Base-by-base conservation (phyloP, 37 sponge, comb jelly and placozoan species). In the Cladorhizidae sp. region DNA sequence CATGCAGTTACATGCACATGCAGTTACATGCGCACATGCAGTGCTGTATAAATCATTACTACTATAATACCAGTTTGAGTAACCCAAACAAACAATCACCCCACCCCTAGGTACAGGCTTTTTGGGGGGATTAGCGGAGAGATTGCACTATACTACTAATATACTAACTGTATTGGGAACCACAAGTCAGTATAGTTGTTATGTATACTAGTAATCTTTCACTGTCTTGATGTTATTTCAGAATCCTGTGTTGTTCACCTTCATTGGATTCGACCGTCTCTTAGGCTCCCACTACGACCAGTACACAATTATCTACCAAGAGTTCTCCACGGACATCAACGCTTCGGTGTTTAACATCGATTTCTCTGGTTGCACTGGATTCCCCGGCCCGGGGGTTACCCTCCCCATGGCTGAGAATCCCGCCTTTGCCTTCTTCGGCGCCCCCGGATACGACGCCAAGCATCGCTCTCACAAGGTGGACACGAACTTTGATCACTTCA, bases 281-380 rank as follows among this genome's bases (percentile, higher is more conserved):
- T 82, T 96, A 45, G 97, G 97, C 0, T 96, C 97, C 1, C 97
- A 96, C 64, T 96, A 96, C 51, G 97, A 96, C 58, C 72, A 94
- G 72, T 96, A 96, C 68, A 40, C 61, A 20, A 33, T 96, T 35
- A 25, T 35, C 23, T 96, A 96, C 64, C 26, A 36, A 69, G 39
- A 3, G 3, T 84, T 86, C 56, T 40, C 18, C 20, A 22, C 67
- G 1, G 32, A 18, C 20, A 40, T 31, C 35, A 78, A 92, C 39
- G 28, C 83, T 20, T 45, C 54, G 0, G 74, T 77, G 59, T 90
- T 90, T 71, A 73, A 90, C 32, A 11, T 65, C 18, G 26, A 28
- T 35, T 25, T 31, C 17, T 71, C 32, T 21, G 20, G 9, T 1
- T 81, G 96, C 72, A 80, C 37, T 0, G 73, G 81, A 40, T 96